These are phyloP conservation scores for Chionomys nivalis DNA, from an alignment of 2,113 vertebrate genomes.

Conservation along the genomic window DNA sequence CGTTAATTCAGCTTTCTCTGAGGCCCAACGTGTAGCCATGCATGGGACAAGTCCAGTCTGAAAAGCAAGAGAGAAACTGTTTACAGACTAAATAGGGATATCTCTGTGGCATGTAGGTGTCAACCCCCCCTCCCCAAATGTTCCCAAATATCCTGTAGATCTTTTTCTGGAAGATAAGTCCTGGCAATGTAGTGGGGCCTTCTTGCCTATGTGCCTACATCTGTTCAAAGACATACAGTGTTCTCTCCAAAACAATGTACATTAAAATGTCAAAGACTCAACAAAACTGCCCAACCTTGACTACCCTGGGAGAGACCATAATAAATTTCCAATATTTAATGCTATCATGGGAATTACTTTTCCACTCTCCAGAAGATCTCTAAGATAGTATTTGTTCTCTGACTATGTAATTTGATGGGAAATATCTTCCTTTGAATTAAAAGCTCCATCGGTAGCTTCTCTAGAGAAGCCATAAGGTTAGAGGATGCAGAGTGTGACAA, in stretches of 20 bases:
- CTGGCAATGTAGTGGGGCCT: background rate
- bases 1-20: background rate
- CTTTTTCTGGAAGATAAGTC: background rate
- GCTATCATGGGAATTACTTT: background rate
- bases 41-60: background rate
- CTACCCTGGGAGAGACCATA: background rate
- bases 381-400: background rate
- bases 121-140: background rate
- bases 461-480: slow-evolving; percentile 28
- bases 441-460: background rate
- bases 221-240: background rate
- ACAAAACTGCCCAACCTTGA: background rate
- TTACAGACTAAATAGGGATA: background rate
- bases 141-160: background rate
- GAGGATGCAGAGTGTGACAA: background rate
- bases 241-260: background rate
- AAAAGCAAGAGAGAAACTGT: background rate
- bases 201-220: background rate
- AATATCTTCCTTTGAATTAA: background rate
- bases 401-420: background rate
- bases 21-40: slow-evolving; percentile 3
- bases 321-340: slow-evolving; percentile 40
- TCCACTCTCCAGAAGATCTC: slow-evolving; percentile 12
- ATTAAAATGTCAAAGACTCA: background rate
- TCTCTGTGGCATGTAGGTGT: background rate